Evolutionary conservation across 2,888 invertebrate genomes (phyloP), one percentile per base, ranked within the genome.

Genomic region (Smittia sp.): DNA sequence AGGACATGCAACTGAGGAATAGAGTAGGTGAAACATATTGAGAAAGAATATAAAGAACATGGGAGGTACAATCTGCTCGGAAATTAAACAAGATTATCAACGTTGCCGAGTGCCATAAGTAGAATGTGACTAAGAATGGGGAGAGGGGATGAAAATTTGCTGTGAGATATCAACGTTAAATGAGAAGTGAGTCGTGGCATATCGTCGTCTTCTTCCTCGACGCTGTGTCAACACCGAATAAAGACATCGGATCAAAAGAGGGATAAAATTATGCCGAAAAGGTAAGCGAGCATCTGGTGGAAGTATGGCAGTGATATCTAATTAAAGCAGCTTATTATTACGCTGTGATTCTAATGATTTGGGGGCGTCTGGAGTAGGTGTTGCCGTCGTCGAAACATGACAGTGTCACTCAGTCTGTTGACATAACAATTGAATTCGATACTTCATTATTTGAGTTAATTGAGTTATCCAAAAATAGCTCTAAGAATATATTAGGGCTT

Each of bases 51-150:
- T 15, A 27, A 27, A 13, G 27, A 27, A 63, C 63, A 63, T 1
- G 20, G 27, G 1, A 27, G 24, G 6, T 9, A 52, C 68, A 69
- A 69, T 69, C 46, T 69, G 68, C 39, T 69, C 52, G 46, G 13
- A 69, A 69, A 69, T 52, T 69, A 69, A 69, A 69, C 46, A 41
- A 69, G 39, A 69, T 69, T 52, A 69, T 69, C 25, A 69, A n/a
- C 25, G n/a, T 24, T 46, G 46, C 25, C 58, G 24, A 46, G 46
- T 46, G 46, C 46, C 46, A 46, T 46, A 46, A 46, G 46, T 46
- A 46, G 46, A 46, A 46, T 6, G 46, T 46, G 46, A 13, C 3
- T 2, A 13, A 22, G 11, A 22, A 58, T 24, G 18, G 18, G 18
- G 58, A 58, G 24, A 6, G 2, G 52, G n/a, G 24, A 7, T 24